Conservation (phyloP, 2,113 vertebrate species). For the Rhinolophus ferrumequinum region DNA sequence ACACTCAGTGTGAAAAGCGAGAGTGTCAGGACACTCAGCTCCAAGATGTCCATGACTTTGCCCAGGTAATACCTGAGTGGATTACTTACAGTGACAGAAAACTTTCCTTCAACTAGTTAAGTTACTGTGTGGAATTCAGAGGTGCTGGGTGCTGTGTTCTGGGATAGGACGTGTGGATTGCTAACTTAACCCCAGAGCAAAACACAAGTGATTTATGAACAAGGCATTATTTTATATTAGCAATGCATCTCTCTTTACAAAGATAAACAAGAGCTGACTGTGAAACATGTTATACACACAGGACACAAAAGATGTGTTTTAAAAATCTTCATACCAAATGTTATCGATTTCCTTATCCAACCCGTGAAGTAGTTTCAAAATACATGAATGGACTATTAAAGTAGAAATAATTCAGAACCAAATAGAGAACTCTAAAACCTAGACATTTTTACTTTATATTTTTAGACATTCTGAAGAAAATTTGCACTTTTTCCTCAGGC, state of each 20-base stretch:
- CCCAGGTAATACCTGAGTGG: neutral
- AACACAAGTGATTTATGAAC: neutral
- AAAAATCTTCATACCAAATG: neutral
- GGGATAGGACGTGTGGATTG: neutral
- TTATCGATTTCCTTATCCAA: neutral
- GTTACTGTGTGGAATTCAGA: neutral
- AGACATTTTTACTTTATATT: neutral
- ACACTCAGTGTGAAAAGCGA: neutral
- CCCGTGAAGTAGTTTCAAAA: neutral
- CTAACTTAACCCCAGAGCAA: neutral
- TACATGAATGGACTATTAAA: neutral
- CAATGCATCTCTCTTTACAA: neutral
- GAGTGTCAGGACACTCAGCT: neutral
- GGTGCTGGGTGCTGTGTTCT: neutral
- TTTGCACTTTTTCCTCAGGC: neutral
- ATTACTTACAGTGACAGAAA: neutral
- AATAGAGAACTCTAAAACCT: neutral
- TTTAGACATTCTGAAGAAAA: conserved; percentile 35
- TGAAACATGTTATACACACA: neutral
- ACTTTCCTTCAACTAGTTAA: neutral
- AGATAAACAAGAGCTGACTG: neutral
- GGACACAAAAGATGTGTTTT: neutral
- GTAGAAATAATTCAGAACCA: neutral
- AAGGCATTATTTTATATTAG: neutral
- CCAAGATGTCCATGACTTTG: neutral